These are phyloP conservation scores for Aphidius ervi DNA, from an alignment of 1,140 invertebrate genomes.

Conservation along the genomic window DNA sequence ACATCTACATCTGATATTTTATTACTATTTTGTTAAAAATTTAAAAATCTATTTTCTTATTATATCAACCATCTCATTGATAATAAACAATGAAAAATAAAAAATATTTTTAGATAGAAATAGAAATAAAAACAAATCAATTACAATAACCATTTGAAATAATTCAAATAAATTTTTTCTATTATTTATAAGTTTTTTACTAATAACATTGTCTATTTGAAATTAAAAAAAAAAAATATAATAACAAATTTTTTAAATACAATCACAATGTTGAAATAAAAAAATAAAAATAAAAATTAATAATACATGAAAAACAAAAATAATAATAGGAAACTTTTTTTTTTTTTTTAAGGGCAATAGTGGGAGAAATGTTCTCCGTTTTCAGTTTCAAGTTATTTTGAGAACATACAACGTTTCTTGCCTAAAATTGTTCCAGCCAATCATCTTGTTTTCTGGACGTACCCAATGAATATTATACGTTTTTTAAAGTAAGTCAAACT, in stretches of 20 bases:
- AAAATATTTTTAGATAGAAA: no score
- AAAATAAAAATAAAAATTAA: background rate
- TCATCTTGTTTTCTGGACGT: constrained; percentile 24
- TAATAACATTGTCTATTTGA: no score
- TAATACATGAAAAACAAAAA: constrained; percentile 1
- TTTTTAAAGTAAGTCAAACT: constrained; percentile 18
- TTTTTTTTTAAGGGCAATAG: background rate
- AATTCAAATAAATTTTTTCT: no score
- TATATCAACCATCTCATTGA: no score
- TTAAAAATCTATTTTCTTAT: background rate
- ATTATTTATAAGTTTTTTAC: no score
- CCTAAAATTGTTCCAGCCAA: constrained; percentile 30
- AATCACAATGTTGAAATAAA: background rate
- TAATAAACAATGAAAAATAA: no score
- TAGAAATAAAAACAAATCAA: no score
- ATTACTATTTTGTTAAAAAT: background rate
- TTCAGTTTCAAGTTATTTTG: constrained; percentile 29
- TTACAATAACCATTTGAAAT: no score
- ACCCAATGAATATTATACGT: constrained; percentile 14
- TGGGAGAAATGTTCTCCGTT: constrained; percentile 20
- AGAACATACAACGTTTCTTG: constrained; percentile 20
- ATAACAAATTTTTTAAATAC: no score
- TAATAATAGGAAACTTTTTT: background rate
- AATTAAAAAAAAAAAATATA: no score
- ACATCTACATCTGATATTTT: background rate